A percentile compares a stretch with the other conserved stretches of the same genome.
Conservation (phyloP, 2,113 vertebrate species). For the Oryzias javanicus region DNA sequence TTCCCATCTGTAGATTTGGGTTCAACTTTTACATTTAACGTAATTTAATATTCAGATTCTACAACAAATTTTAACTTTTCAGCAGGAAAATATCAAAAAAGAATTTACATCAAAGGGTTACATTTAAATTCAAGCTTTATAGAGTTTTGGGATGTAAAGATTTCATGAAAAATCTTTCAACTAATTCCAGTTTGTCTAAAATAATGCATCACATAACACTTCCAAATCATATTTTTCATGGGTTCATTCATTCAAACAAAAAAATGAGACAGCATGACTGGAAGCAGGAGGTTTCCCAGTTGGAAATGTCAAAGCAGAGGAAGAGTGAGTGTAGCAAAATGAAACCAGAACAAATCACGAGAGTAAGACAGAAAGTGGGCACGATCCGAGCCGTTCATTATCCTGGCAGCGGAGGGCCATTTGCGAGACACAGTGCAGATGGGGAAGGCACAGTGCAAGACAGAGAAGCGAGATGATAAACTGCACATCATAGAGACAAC, state of each 20-base stretch:
- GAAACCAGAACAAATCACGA: slow-evolving; percentile 11
- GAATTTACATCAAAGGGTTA: neutral
- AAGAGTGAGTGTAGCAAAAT: slow-evolving; percentile 10
- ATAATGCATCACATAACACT: neutral
- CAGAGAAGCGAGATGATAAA: slow-evolving; percentile 41
- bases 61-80: neutral
- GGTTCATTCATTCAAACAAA: neutral
- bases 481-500: slow-evolving; percentile 14
- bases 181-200: neutral
- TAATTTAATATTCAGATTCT: neutral
- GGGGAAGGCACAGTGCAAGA: slow-evolving; percentile 30
- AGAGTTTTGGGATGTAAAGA: too few species aligned
- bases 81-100: neutral
- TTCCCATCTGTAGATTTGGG: too few species aligned
- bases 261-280: slow-evolving; percentile 6
- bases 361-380: slow-evolving; percentile 23
- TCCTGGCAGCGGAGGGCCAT: slow-evolving; percentile 51
- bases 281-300: slow-evolving; percentile 3
- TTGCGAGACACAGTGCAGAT: slow-evolving; percentile 41
- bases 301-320: slow-evolving; percentile 7
- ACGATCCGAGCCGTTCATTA: slow-evolving; percentile 51
- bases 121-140: neutral
- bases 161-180: neutral
- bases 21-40: too few species aligned
- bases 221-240: neutral